Evolutionary conservation across 2,888 invertebrate species (phyloP).

Genomic region (Brenthis daphne): DNA sequence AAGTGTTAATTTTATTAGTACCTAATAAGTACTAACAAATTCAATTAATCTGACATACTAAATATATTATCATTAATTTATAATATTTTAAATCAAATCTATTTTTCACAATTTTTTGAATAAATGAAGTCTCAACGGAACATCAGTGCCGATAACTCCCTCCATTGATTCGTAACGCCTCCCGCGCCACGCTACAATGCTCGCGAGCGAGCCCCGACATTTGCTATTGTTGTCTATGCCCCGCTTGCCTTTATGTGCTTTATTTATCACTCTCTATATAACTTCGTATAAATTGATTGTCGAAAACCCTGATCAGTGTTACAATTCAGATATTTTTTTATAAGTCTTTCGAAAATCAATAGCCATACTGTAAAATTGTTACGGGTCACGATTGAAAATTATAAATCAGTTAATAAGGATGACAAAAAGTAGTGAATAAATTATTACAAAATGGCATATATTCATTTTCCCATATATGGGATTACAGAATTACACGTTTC

Average conservation of each 20-base stretch:
- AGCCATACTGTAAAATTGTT: too few relatives aligned
- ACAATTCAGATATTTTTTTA: too few relatives aligned
- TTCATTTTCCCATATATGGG: conserved; percentile 36
- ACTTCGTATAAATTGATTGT: conserved; percentile 42
- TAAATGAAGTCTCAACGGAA: conserved; percentile 51
- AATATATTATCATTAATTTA: neutral
- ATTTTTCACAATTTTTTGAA: conserved; percentile 3
- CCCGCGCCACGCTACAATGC: conserved; percentile 81
- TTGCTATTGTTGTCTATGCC: conserved; percentile 77
- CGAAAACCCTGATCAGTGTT: neutral
- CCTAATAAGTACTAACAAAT: too few relatives aligned
- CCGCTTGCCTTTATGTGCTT: conserved; percentile 66
- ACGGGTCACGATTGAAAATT: neutral
- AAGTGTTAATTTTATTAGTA: too few relatives aligned
- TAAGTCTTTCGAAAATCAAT: too few relatives aligned
- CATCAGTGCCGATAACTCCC: conserved; percentile 76
- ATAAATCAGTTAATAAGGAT: neutral
- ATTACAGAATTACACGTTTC: conserved; percentile 36
- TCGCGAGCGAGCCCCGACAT: conserved; percentile 79
- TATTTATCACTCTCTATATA: conserved; percentile 62
- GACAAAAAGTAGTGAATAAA: neutral
- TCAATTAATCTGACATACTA: neutral
- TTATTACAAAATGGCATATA: conserved; percentile 31
- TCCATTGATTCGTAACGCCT: conserved; percentile 83
- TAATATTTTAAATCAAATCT: neutral